Evolutionary conservation across 2,888 invertebrate genomes (phyloP).

Genomic region (Oligia latruncula): DNA sequence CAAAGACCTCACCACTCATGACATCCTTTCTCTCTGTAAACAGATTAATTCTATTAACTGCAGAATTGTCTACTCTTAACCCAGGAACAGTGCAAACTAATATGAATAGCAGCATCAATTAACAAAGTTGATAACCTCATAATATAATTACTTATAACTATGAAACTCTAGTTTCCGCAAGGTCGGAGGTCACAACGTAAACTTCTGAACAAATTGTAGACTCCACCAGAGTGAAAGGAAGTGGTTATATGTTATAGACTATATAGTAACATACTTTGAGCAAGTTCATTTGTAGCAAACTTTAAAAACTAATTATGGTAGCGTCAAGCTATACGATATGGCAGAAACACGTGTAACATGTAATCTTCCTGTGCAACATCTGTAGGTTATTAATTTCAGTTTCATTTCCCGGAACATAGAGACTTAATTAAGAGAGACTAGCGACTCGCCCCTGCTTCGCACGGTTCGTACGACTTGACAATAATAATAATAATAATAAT

Average conservation of each 20-base stretch:
- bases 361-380: neutral
- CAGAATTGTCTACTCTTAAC: neutral
- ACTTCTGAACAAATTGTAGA: slow-evolving; percentile 26
- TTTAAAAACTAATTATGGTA: neutral
- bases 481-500: no score
- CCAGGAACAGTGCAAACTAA: neutral
- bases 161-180: slow-evolving; percentile 25
- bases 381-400: neutral
- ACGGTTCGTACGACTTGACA: neutral
- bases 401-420: neutral
- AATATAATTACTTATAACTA: slow-evolving; percentile 17
- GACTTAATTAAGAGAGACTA: neutral
- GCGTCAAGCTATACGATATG: neutral
- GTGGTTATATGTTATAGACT: slow-evolving; percentile 5
- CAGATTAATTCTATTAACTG: neutral
- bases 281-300: neutral
- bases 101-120: slow-evolving; percentile 6
- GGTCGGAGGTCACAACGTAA: slow-evolving; percentile 9
- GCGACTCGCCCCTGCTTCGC: neutral
- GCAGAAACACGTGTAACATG: slow-evolving; percentile 1
- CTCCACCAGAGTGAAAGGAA: slow-evolving; percentile 2
- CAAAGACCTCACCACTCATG: neutral
- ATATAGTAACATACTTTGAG: neutral
- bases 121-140: slow-evolving; percentile 10
- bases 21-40: neutral